These are phyloP conservation scores for Tipula vernalis DNA, from an alignment of 2,888 invertebrate species.

Conservation along the genomic window DNA sequence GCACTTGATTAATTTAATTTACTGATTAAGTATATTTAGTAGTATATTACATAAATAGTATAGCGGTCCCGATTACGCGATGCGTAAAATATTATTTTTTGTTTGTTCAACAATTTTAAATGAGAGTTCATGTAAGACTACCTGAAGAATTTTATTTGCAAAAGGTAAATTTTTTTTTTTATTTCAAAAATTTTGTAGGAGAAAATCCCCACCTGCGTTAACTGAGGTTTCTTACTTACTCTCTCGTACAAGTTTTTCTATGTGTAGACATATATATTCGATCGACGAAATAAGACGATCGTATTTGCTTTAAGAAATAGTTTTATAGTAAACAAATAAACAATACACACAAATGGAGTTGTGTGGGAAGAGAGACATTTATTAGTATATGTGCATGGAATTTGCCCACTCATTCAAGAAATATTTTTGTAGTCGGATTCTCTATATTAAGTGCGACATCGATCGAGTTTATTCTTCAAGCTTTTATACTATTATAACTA, in stretches of 20 bases:
- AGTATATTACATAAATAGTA: background rate
- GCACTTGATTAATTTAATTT: background rate
- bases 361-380: background rate
- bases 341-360: background rate
- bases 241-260: background rate
- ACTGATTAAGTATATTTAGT: background rate
- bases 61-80: background rate
- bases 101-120: background rate
- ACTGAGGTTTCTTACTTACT: background rate
- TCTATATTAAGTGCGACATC: background rate
- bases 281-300: background rate
- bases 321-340: background rate
- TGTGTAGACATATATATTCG: background rate
- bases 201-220: background rate
- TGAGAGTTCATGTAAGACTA: conserved; percentile 1
- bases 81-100: background rate
- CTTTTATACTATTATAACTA: background rate
- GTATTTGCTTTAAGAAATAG: background rate
- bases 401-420: conserved; percentile 4
- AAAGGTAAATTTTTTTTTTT: background rate
- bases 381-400: background rate
- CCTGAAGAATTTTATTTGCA: background rate
- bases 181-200: background rate
- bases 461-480: background rate
- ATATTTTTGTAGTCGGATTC: background rate